Evolutionary conservation across 2,888 invertebrate species (phyloP).

Genomic region (Abscondita cerata): DNA sequence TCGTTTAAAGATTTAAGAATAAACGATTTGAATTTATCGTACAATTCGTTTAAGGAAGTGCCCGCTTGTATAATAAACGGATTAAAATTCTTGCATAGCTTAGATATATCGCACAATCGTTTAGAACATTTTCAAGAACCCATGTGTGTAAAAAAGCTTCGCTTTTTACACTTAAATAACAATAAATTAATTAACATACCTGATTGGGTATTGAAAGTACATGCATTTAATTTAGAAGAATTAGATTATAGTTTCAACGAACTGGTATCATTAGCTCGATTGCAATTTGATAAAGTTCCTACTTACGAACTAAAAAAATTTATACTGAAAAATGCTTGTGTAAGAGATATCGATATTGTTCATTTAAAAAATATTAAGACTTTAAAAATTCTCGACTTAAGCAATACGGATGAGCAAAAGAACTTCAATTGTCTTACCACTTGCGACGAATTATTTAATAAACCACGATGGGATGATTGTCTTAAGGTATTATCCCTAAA

Average conservation of each 20-base stretch:
- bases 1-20: constrained; percentile 28
- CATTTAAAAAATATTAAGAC: constrained; percentile 39
- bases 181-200: constrained; percentile 44
- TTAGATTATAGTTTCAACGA: constrained; percentile 45
- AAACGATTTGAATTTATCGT: constrained; percentile 38
- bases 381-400: constrained; percentile 42
- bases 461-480: constrained; percentile 37
- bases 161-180: constrained; percentile 38
- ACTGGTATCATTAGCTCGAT: constrained; percentile 38
- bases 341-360: constrained; percentile 35
- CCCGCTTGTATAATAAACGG: constrained; percentile 45
- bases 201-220: constrained; percentile 45
- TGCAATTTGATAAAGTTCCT: constrained; percentile 3
- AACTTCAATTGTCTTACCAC: background rate
- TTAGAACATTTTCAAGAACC: constrained; percentile 32
- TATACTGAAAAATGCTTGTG: constrained; percentile 41
- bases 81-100: constrained; percentile 40
- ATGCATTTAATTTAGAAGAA: constrained; percentile 41
- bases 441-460: constrained; percentile 22
- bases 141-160: constrained; percentile 44
- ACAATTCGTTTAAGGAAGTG: constrained; percentile 43
- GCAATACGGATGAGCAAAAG: constrained; percentile 28
- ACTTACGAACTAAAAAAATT: constrained; percentile 41
- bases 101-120: constrained; percentile 46
- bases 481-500: constrained; percentile 45